Base-by-base conservation (phyloP, 2,113 vertebrate species). In the Platichthys stellatus region DNA sequence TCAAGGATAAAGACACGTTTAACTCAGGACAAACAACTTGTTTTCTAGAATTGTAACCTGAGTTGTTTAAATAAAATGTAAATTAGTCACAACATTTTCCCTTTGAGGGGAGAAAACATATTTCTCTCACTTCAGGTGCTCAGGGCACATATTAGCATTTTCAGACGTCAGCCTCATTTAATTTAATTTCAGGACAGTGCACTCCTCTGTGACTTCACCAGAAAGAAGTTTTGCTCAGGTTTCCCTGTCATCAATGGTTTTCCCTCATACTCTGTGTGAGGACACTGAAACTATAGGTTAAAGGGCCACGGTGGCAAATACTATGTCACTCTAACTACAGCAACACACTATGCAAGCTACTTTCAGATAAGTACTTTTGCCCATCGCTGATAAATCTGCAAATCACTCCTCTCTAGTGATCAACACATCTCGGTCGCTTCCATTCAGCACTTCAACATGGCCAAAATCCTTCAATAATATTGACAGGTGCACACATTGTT, bases 111-210 rank as follows among this genome's bases (percentile, higher is more conserved):
- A 61, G n/a, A 45, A 74, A 87, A 74, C 23, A 63, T 43, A 67
- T 63, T 78, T 57, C 69, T 76, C 51, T 69, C 69, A 65, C 81
- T 72, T 82, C 76, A 82, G 78, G 70, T 85, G 76, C 64, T 76
- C 38, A 35, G 68, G 77, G 74, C 69, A 51, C 12, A 63, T 54
- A 76, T 85, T 85, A 81, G 77, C 78, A 87, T 89, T 83, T 86
- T 57, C 56, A 84, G 45, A 72, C n/a, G 26, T 74, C 84, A 76
- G 64, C 4, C 63, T 75, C 76, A 69, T 82, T 86, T 67, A 60
- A 65, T 47, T 38, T 75, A 28, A 81, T 82, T 72, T 72, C 43
- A 71, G 68, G 62, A 83, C 61, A 75, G 28, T 20, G 14, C 3
- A 1, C 28, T 72, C 73, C 56, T 59, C 54, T 6, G 58, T 77